Percentiles rank a stretch among this genome's conserved stretches.
These are phyloP conservation scores for Drosophila sordidula DNA, from an alignment of 2,888 invertebrate species.

Conservation along the genomic window DNA sequence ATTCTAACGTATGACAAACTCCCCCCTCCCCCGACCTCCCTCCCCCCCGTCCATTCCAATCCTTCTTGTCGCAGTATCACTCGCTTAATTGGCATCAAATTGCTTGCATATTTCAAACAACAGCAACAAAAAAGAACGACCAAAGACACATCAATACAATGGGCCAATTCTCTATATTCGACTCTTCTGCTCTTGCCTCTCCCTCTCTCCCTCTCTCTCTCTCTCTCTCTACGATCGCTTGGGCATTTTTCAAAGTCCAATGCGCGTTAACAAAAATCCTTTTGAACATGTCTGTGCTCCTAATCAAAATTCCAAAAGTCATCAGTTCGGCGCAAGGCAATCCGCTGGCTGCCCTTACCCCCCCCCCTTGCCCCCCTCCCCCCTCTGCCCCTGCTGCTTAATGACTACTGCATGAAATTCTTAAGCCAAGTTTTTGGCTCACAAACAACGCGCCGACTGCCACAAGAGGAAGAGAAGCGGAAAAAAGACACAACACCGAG, in stretches of 20 bases:
- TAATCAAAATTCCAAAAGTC: slow-evolving; percentile 81
- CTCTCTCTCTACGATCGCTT: slow-evolving; percentile 3
- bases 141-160: slow-evolving; percentile 74
- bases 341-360: slow-evolving; percentile 43
- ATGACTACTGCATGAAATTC: slow-evolving; percentile 77
- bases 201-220: neutral
- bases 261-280: slow-evolving; percentile 80
- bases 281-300: slow-evolving; percentile 81
- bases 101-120: slow-evolving; percentile 75
- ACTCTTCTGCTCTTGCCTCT: neutral
- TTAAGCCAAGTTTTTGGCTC: slow-evolving; percentile 66
- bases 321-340: slow-evolving; percentile 55
- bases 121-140: slow-evolving; percentile 38
- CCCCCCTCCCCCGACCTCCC: neutral
- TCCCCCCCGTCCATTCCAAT: neutral
- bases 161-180: slow-evolving; percentile 45
- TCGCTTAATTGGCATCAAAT: slow-evolving; percentile 79
- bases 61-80: slow-evolving; percentile 23
- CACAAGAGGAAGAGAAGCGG: slow-evolving; percentile 19
- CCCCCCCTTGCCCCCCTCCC: neutral
- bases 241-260: slow-evolving; percentile 77
- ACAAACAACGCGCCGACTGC: slow-evolving; percentile 50
- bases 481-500: slow-evolving; percentile 4
- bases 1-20: slow-evolving; percentile 48
- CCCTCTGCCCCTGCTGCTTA: slow-evolving; percentile 50